Percentiles rank a stretch among this genome's conserved stretches.
phyloP scores from a whole-genome alignment of 53 echinoderm and acorn worm genomes.

The Temnopleurus reevesii region DNA sequence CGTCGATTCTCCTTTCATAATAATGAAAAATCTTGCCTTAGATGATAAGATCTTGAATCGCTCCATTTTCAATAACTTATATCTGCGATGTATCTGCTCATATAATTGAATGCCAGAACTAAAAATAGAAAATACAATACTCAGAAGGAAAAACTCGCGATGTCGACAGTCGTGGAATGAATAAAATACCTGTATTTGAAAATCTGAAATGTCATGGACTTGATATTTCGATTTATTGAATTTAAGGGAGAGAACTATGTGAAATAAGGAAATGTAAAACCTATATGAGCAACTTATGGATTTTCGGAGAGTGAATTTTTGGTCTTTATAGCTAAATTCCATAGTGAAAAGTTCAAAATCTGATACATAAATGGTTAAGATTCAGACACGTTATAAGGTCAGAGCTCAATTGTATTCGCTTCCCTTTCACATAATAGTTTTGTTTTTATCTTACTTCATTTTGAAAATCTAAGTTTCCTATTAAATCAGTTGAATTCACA shows the following conservation, averaged over 20 bases:
- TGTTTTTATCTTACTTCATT: too few relatives aligned
- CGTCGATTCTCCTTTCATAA: background rate
- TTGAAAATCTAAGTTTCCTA: too few relatives aligned
- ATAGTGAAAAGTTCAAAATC: too few relatives aligned
- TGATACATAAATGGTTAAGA: too few relatives aligned
- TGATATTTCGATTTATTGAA: slow-evolving; percentile 28
- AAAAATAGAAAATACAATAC: slow-evolving; percentile 33
- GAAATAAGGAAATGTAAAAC: background rate
- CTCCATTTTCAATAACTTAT: background rate
- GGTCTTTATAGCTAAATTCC: too few relatives aligned
- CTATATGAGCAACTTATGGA: background rate
- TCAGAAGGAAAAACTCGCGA: background rate
- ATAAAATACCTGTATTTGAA: slow-evolving; percentile 30
- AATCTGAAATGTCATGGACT: slow-evolving; percentile 14
- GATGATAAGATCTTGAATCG: background rate
- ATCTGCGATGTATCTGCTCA: background rate
- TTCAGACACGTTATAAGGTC: too few relatives aligned
- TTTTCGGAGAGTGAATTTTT: too few relatives aligned
- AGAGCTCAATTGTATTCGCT: too few relatives aligned
- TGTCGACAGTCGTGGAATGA: slow-evolving; percentile 29
- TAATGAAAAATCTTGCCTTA: background rate
- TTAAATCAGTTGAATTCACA: too few relatives aligned
- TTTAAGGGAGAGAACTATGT: background rate
- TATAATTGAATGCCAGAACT: slow-evolving; percentile 29
- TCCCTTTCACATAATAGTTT: too few relatives aligned